Base-by-base conservation (phyloP, 2,888 invertebrate genomes). In the Amblyteles armatorius region DNA sequence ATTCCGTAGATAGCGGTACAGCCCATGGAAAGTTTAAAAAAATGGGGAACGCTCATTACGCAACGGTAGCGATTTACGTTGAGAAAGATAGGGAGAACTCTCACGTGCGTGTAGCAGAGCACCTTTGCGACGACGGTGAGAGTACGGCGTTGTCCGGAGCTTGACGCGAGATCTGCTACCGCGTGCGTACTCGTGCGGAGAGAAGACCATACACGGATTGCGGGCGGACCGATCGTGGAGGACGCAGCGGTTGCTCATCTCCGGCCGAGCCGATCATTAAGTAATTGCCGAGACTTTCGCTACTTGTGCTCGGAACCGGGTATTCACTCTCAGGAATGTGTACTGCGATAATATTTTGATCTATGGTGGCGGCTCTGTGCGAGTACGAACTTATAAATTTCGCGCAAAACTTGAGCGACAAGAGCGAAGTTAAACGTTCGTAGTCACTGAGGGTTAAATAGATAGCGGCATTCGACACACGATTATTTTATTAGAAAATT, bases 221-320 rank as follows among this genome's bases (percentile, higher is more conserved):
- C 67, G 67, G 67, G 76, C 33, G 57, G 72, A 26, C 22, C 80
- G 72, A 72, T 72, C 80, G 72, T 71, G 57, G 67, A 63, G 68
- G 73, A 79, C 22, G 52, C 77, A 63, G 29, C 44, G 67, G 65
- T 69, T 29, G 63, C 71, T 67, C 72, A 84, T 81, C 77, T 73
- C 69, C 73, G 22, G 44, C 81, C 82, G 82, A 79, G 82, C 73
- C 50, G 63, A 82, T 82, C 79, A 74, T 79, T 82, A 76, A 79
- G 57, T 57, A 57, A 57, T 85, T 69, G 84, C 79, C 19, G 36
- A 55, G 57, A 85, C 84, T 85, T 85, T 85, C 84, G 82, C 84
- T 72, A 79, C 50, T 81, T 55, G 44, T 72, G 77, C 11, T 33
- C 13, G 40, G 7, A 22, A 26, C 71, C 71, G 63, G 74, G 74